Conservation (phyloP, 2,797 vertebrate genomes). For the Spinus olivaceus region DNA sequence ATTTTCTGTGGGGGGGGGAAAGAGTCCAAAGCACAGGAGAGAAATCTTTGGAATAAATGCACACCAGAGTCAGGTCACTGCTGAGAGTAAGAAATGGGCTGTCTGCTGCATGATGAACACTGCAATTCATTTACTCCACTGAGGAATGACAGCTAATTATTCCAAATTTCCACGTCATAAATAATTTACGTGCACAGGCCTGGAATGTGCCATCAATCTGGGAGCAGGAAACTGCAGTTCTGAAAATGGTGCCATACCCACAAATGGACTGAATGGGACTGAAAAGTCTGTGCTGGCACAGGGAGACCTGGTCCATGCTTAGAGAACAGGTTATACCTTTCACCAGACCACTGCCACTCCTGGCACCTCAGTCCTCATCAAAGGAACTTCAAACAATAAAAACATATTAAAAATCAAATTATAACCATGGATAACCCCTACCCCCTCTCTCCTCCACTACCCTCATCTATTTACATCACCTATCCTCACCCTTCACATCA, state of each 20-base stretch:
- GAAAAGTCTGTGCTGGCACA: not conserved
- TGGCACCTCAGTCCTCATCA: not conserved
- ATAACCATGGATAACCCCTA: not conserved
- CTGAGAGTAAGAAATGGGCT: constrained; percentile 71
- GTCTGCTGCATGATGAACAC: constrained; percentile 70
- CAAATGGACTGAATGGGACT: not conserved
- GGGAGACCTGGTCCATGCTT: not conserved
- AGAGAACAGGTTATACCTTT: not conserved
- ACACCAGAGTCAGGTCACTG: constrained; percentile 35
- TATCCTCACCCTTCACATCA: not conserved
- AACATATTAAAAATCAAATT: not conserved
- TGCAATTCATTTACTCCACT: constrained; percentile 73
- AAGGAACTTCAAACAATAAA: not conserved
- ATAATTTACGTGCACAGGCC: constrained; percentile 43
- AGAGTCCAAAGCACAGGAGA: not conserved
- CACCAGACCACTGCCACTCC: not conserved
- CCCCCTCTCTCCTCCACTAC: not conserved
- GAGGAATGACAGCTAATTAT: constrained; percentile 77
- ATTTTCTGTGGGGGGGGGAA: not conserved
- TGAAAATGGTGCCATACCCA: not conserved
- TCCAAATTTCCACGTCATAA: constrained; percentile 72
- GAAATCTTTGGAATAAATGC: not conserved
- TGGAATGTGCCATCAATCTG: constrained; percentile 33
- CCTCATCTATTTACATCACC: not conserved
- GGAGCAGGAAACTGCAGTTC: not conserved